A percentile compares a stretch with the other conserved stretches of the same genome.
These are phyloP conservation scores for Catotricha subobsoleta DNA, from an alignment of 2,888 invertebrate genomes.

Conservation along the genomic window DNA sequence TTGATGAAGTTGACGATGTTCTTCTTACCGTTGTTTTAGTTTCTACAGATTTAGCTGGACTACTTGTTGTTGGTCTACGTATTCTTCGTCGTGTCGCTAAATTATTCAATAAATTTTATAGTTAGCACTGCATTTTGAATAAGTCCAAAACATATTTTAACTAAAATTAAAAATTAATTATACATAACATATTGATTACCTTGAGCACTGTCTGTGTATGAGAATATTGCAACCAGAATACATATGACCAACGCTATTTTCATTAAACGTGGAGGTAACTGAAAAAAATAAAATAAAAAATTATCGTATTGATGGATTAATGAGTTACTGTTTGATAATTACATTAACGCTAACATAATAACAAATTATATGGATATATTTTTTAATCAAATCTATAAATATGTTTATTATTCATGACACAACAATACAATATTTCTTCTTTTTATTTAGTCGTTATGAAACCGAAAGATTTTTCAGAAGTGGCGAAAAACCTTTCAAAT, in stretches of 20 bases:
- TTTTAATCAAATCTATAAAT: no score
- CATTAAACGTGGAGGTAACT: slow-evolving; percentile 42
- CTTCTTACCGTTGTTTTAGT: not conserved
- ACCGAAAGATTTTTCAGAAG: not conserved
- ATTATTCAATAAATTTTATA: slow-evolving; percentile 13
- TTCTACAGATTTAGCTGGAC: no score
- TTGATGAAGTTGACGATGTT: slow-evolving; percentile 28
- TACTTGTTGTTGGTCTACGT: slow-evolving; percentile 19
- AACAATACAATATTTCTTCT: no score
- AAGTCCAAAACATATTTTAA: no score
- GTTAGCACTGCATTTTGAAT: no score
- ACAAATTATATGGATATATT: no score
- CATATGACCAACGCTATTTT: slow-evolving; percentile 36
- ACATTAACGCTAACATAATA: no score
- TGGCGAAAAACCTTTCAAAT: not conserved
- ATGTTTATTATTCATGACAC: no score
- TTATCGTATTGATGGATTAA: not conserved
- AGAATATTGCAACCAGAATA: slow-evolving; percentile 36
- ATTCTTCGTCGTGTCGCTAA: slow-evolving; percentile 25
- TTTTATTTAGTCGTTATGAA: no score
- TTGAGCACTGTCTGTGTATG: slow-evolving; percentile 38
- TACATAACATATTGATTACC: no score
- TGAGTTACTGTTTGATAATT: not conserved
- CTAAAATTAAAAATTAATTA: no score
- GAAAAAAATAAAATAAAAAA: slow-evolving; percentile 28